Conservation (phyloP, 2,888 invertebrate species). For the Idaea straminata region DNA sequence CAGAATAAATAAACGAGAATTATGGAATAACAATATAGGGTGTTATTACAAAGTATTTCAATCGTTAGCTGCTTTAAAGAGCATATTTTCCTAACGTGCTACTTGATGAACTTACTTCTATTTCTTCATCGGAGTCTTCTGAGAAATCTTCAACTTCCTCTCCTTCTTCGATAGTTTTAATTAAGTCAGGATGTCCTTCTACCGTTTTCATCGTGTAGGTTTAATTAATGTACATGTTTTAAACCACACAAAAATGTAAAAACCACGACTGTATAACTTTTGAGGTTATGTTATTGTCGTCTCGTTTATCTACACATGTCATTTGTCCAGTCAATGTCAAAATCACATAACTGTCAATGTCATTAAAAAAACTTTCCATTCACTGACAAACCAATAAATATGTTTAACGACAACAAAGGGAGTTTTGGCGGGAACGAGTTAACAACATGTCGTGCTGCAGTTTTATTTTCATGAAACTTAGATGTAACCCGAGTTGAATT, state of each 20-base stretch:
- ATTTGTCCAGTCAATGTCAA: not conserved
- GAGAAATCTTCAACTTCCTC: slow-evolving; percentile 90
- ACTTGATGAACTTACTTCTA: slow-evolving; percentile 79
- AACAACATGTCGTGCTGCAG: too few relatives aligned
- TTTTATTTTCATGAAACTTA: too few relatives aligned
- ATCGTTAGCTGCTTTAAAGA: not conserved
- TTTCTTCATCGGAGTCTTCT: slow-evolving; percentile 89
- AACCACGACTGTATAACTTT: slow-evolving; percentile 15
- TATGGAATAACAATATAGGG: not conserved
- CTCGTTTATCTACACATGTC: not conserved
- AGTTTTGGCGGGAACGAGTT: too few relatives aligned
- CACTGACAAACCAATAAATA: too few relatives aligned
- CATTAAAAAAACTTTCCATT: not conserved
- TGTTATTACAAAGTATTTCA: not conserved
- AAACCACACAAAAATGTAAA: not conserved
- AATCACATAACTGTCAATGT: not conserved
- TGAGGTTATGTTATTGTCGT: slow-evolving; percentile 42
- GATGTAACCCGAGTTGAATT: too few relatives aligned
- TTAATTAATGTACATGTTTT: slow-evolving; percentile 8
- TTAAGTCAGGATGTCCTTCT: slow-evolving; percentile 79
- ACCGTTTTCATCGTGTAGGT: slow-evolving; percentile 42
- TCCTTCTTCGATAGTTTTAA: slow-evolving; percentile 91
- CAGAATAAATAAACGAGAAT: not conserved
- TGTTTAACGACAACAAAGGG: too few relatives aligned
- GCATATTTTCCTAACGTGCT: not conserved